A percentile compares a stretch with the other conserved stretches of the same genome.
Conservation (phyloP, 2,113 vertebrate species). For the Romanogobio albipinnatus region DNA sequence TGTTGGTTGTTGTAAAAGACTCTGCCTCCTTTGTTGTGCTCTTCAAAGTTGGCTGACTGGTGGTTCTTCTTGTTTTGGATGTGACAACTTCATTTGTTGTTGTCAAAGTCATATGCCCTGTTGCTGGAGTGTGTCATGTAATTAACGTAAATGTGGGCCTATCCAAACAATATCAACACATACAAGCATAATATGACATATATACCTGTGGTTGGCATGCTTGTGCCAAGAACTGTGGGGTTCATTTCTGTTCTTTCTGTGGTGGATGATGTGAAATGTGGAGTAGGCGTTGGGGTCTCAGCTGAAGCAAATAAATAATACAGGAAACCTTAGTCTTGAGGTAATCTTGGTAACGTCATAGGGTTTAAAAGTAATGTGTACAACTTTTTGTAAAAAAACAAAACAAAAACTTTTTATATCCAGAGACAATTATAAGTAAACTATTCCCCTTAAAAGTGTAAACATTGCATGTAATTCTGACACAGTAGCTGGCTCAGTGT, state of each 20-base stretch:
- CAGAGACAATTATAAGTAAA: background rate
- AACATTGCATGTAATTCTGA: background rate
- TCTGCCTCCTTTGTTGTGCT: slow-evolving; percentile 23
- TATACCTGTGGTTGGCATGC: background rate
- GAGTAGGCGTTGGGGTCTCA: background rate
- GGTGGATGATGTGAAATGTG: background rate
- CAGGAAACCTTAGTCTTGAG: background rate
- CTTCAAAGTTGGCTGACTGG: slow-evolving; percentile 13
- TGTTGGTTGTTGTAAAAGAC: slow-evolving; percentile 14
- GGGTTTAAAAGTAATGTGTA: background rate
- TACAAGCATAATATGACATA: background rate
- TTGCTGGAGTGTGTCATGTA: slow-evolving; percentile 36
- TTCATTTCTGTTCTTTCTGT: background rate
- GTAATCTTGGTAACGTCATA: background rate
- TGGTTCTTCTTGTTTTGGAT: slow-evolving; percentile 4
- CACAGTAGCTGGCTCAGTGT: background rate
- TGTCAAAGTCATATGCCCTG: slow-evolving; percentile 29
- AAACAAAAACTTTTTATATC: no score
- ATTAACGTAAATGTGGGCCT: background rate
- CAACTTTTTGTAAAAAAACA: no score
- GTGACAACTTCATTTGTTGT: slow-evolving; percentile 35
- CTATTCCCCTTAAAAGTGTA: background rate
- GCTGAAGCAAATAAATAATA: background rate
- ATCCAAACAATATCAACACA: slow-evolving; percentile 3
- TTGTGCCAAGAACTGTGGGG: background rate